Percentiles rank a stretch among this genome's conserved stretches.
Evolutionary conservation across 2,888 invertebrate species (phyloP).

Genomic region (Ceriagrion tenellum): DNA sequence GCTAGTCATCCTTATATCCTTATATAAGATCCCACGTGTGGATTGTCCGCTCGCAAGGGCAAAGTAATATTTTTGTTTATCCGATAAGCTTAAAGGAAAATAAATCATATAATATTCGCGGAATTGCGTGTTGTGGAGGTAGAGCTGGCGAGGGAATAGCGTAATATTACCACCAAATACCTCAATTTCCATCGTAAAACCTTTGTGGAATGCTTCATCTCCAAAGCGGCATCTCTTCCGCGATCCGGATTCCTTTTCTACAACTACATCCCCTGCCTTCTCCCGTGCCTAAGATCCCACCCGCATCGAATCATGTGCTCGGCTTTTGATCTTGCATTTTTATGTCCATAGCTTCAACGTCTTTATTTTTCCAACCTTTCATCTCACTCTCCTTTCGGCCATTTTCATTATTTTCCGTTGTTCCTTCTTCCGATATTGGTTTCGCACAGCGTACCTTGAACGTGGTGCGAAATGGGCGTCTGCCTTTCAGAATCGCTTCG

Average conservation of each 20-base stretch:
- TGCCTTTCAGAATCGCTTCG: neutral
- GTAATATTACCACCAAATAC: slow-evolving; percentile 20
- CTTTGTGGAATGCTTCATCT: slow-evolving; percentile 35
- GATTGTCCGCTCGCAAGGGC: neutral
- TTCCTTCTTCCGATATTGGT: neutral
- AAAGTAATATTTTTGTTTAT: neutral
- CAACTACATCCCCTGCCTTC: neutral
- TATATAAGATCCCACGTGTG: neutral
- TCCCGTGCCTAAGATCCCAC: neutral
- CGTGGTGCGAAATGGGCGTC: neutral
- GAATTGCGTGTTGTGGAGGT: neutral
- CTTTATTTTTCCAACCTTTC: neutral
- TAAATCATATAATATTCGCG: slow-evolving; percentile 9
- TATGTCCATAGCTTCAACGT: neutral
- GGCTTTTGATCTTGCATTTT: neutral
- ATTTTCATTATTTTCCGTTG: slow-evolving; percentile 8
- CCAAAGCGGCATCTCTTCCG: neutral
- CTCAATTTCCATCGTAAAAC: slow-evolving; percentile 42
- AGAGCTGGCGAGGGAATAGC: neutral
- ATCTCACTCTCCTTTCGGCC: neutral
- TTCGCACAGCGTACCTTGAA: neutral
- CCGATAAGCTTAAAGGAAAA: neutral
- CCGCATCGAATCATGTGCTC: neutral
- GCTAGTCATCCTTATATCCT: neutral
- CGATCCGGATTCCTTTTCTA: slow-evolving; percentile 47